Conservation (phyloP, 1,140 invertebrate species). For the Aphaenogaster rudis region DNA sequence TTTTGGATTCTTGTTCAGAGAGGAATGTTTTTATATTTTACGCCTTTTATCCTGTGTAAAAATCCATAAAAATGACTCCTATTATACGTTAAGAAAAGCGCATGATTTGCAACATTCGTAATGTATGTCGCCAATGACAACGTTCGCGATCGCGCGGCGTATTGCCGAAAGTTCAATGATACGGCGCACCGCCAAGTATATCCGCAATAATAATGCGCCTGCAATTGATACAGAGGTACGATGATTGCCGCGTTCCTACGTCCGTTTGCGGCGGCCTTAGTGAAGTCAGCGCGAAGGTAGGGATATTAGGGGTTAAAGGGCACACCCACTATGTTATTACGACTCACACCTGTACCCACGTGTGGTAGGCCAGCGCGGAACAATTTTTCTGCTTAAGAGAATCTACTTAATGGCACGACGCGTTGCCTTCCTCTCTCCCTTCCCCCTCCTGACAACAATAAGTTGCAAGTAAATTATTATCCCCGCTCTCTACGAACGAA, state of each 20-base stretch:
- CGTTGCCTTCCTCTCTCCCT: conserved; percentile 45
- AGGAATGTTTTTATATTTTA: not conserved
- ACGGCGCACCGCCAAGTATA: conserved; percentile 82
- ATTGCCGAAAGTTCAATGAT: conserved; percentile 57
- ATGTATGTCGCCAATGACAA: conserved; percentile 37
- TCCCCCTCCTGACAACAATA: conserved; percentile 53
- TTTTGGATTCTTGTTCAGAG: conserved; percentile 53
- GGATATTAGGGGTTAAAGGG: conserved; percentile 82
- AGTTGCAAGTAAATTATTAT: conserved; percentile 76
- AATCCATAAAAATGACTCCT: not conserved
- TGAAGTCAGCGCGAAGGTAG: conserved; percentile 80
- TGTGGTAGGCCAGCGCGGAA: conserved; percentile 68
- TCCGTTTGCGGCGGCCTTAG: conserved; percentile 83
- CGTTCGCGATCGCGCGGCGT: conserved; percentile 33
- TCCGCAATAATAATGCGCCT: conserved; percentile 83
- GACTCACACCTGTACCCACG: conserved; percentile 85
- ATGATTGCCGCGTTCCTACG: conserved; percentile 83
- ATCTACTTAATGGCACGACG: conserved; percentile 71
- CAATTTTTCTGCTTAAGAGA: conserved; percentile 71
- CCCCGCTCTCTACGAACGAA: conserved; percentile 57
- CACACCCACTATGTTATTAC: conserved; percentile 85
- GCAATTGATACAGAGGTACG: conserved; percentile 85
- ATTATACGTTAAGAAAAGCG: conserved; percentile 7
- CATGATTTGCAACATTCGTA: not conserved
- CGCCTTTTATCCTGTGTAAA: not conserved